Evolutionary conservation across 2,113 vertebrate genomes (phyloP).

Genomic region (Spea multiplicata): DNA sequence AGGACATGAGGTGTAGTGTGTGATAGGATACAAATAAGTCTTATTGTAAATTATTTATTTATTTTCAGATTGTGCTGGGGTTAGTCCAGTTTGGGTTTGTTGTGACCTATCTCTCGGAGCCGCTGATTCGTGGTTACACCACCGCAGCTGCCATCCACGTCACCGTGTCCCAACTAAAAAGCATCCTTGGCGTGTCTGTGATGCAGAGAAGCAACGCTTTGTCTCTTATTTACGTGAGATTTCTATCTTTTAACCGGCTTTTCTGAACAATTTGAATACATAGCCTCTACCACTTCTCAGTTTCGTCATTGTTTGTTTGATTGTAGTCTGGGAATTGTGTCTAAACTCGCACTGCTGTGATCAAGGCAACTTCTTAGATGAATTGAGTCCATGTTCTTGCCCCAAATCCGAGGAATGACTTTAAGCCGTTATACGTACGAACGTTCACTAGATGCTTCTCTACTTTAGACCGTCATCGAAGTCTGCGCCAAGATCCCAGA

Average conservation of each 20-base stretch:
- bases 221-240: constrained; percentile 81
- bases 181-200: constrained; percentile 77
- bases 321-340: too few species aligned
- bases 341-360: too few species aligned
- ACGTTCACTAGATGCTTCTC: not conserved
- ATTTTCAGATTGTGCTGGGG: constrained; percentile 78
- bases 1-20: too few species aligned
- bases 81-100: constrained; percentile 89
- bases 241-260: too few species aligned
- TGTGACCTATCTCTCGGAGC: constrained; percentile 93
- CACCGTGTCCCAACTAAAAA: constrained; percentile 89
- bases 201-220: constrained; percentile 71
- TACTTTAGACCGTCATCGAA: constrained; percentile 72
- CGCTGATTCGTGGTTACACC: constrained; percentile 87
- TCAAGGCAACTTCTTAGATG: too few species aligned
- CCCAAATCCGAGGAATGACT: too few species aligned
- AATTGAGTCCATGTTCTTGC: too few species aligned
- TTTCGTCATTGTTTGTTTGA: too few species aligned
- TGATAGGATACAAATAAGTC: too few species aligned
- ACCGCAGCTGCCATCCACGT: constrained; percentile 87
- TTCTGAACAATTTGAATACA: too few species aligned
- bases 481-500: constrained; percentile 71
- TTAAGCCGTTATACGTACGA: too few species aligned
- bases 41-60: not conserved
- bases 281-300: too few species aligned